These are phyloP conservation scores for Osmerus mordax DNA, from an alignment of 2,113 vertebrate species.

Conservation along the genomic window DNA sequence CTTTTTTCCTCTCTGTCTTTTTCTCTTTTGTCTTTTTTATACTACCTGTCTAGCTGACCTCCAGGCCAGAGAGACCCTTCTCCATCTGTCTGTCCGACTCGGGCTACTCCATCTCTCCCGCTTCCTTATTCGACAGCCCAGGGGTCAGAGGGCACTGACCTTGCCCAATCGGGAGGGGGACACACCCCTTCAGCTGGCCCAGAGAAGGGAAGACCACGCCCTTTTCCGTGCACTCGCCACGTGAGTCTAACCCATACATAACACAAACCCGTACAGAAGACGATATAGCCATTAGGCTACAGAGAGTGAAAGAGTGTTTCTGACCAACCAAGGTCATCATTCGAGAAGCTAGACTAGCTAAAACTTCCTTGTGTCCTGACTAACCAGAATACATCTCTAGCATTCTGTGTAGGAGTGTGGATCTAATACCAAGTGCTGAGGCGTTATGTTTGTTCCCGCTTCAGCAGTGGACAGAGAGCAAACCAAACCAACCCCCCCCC, in stretches of 20 bases:
- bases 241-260: conserved; percentile 62
- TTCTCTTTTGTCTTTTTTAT: conserved; percentile 21
- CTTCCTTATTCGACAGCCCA: conserved; percentile 76
- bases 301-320: too few relatives aligned
- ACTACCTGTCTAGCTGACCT: conserved; percentile 50
- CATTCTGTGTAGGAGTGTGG: too few relatives aligned
- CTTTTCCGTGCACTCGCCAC: conserved; percentile 66
- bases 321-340: too few relatives aligned
- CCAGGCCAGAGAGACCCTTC: conserved; percentile 73
- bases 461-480: too few relatives aligned
- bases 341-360: too few relatives aligned
- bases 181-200: conserved; percentile 73
- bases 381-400: too few relatives aligned
- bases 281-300: too few relatives aligned
- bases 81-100: conserved; percentile 77
- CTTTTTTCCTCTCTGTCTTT: not conserved
- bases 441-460: too few relatives aligned
- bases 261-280: not conserved
- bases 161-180: conserved; percentile 75
- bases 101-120: conserved; percentile 74
- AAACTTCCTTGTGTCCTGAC: too few relatives aligned
- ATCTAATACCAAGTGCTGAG: too few relatives aligned
- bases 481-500: too few relatives aligned
- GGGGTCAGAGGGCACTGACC: conserved; percentile 65
- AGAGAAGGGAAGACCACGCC: conserved; percentile 54